phyloP scores from a whole-genome alignment of 2,797 vertebrate species.

The Gallinago stenura region DNA sequence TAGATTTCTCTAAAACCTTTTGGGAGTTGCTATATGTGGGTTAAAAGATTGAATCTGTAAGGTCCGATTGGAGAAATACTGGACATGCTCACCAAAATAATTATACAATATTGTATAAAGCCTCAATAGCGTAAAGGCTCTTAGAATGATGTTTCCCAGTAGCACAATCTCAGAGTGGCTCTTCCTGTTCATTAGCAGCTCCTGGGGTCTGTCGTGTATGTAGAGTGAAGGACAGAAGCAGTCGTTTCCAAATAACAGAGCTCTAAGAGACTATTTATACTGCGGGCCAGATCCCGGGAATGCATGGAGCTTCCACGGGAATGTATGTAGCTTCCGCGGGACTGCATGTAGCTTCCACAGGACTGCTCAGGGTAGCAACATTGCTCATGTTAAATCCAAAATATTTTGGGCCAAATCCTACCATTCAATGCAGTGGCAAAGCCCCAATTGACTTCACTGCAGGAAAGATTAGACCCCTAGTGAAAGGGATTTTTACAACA shows the following conservation, averaged over 20 bases:
- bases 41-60: conserved; percentile 25
- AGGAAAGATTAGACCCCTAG: background rate
- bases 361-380: background rate
- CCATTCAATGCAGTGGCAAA: background rate
- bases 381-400: background rate
- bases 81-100: background rate
- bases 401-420: background rate
- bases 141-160: background rate
- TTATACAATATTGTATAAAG: background rate
- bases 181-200: background rate
- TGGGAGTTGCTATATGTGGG: conserved; percentile 1
- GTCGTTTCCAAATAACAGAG: background rate
- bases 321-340: too few relatives aligned
- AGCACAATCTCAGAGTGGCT: background rate
- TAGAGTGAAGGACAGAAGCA: background rate
- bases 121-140: background rate
- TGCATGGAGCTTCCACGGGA: fast-evolving
- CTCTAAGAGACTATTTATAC: background rate
- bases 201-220: background rate
- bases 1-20: conserved; percentile 30
- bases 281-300: background rate
- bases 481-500: conserved; percentile 37
- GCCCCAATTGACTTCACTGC: background rate
- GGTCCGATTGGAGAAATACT: background rate
- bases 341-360: too few relatives aligned